A percentile compares a stretch with the other conserved stretches of the same genome.
phyloP scores from a whole-genome alignment of 2,113 vertebrate genomes.

The Daboia siamensis region DNA sequence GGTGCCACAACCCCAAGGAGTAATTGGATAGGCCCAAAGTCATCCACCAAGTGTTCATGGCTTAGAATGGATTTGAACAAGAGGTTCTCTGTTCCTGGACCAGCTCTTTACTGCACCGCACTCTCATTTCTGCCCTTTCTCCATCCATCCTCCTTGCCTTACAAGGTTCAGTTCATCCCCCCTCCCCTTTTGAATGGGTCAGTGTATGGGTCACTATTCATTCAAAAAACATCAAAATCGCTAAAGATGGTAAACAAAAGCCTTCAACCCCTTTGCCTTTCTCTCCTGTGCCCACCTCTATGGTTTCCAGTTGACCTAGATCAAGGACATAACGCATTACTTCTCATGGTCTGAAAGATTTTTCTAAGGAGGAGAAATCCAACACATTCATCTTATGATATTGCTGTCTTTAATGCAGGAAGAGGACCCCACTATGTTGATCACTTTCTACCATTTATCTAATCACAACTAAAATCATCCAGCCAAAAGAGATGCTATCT shows the following conservation, averaged over 20 bases:
- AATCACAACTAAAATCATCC: constrained; percentile 10
- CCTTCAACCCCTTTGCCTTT: not conserved
- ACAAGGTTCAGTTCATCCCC: not conserved
- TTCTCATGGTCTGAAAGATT: not conserved
- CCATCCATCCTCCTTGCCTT: not conserved
- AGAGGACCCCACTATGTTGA: not conserved
- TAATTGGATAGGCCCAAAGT: not conserved
- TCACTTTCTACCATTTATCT: not conserved
- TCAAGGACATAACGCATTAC: not conserved
- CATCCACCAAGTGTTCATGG: not conserved
- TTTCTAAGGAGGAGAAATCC: not conserved
- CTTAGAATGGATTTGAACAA: not conserved
- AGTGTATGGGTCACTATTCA: not conserved
- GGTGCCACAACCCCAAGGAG: not conserved
- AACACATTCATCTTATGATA: not conserved
- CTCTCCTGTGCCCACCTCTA: not conserved
- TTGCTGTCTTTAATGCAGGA: not conserved
- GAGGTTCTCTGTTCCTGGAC: not conserved
- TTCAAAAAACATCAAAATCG: constrained; percentile 31
- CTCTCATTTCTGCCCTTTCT: not conserved
- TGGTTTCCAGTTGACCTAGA: constrained; percentile 25
- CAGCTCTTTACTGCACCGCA: not conserved
- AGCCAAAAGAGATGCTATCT: constrained; percentile 35
- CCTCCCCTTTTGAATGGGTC: not conserved
- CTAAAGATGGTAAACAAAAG: constrained; percentile 12